These are phyloP conservation scores for Hermetia illucens DNA, from an alignment of 1,140 invertebrate species.

Conservation along the genomic window DNA sequence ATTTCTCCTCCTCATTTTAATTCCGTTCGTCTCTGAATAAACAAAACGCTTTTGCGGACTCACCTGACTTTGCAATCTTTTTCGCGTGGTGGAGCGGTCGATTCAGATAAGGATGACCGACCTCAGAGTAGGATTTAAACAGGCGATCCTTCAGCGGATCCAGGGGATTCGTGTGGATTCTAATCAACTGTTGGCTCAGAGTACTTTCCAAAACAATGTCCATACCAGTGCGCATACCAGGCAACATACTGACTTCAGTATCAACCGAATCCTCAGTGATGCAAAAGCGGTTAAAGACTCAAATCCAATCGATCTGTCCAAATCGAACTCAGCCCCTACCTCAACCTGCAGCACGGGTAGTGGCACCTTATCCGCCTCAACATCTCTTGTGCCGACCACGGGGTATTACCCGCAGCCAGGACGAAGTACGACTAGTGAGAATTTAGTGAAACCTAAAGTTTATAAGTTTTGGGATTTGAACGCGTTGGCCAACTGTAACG, in stretches of 20 bases:
- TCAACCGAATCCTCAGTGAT: slow-evolving; percentile 22
- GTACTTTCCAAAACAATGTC: too few species aligned
- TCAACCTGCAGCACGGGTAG: slow-evolving; percentile 14
- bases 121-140: slow-evolving; percentile 24
- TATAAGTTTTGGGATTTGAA: background rate
- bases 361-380: slow-evolving; percentile 13
- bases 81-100: too few species aligned
- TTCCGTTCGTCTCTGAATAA: too few species aligned
- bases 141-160: slow-evolving; percentile 21
- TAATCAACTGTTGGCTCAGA: too few species aligned
- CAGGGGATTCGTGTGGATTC: too few species aligned
- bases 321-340: slow-evolving; percentile 2
- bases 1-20: too few species aligned
- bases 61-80: too few species aligned
- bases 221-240: background rate
- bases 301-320: slow-evolving; percentile 1
- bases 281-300: too few species aligned
- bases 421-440: background rate
- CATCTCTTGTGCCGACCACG: slow-evolving; percentile 19
- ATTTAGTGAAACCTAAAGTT: background rate
- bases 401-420: slow-evolving; percentile 12
- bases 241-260: slow-evolving; percentile 27
- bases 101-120: too few species aligned
- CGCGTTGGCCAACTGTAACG: background rate
- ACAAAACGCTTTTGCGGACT: too few species aligned